phyloP scores from a whole-genome alignment of 2,113 vertebrate species.

The Dipodomys ordii region DNA sequence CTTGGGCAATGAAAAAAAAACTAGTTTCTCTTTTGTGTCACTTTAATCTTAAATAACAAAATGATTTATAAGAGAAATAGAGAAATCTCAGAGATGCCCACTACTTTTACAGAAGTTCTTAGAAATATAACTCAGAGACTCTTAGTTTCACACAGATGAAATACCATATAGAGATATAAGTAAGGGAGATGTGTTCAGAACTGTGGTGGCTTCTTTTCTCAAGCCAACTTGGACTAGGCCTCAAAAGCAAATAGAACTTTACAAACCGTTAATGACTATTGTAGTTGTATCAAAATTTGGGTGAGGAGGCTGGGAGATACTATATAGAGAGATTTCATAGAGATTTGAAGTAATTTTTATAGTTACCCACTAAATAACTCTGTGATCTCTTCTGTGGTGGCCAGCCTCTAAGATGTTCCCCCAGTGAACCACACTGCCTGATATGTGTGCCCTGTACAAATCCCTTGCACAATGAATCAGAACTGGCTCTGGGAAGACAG shows the following conservation, averaged over 20 bases:
- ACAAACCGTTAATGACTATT: neutral
- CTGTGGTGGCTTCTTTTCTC: neutral
- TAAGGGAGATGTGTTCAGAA: neutral
- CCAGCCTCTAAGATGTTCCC: too few relatives aligned
- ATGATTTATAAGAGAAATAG: neutral
- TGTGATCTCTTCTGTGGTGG: too few relatives aligned
- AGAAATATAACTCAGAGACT: conserved; percentile 2
- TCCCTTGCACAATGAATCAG: too few relatives aligned
- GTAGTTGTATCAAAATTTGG: neutral
- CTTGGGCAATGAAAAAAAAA: neutral
- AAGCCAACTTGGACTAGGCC: neutral
- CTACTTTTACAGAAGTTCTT: neutral
- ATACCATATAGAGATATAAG: neutral
- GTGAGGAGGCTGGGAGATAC: neutral
- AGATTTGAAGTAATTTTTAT: too few relatives aligned
- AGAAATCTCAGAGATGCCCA: neutral
- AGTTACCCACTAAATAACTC: too few relatives aligned
- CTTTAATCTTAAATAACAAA: neutral
- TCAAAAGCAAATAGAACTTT: conserved; percentile 8
- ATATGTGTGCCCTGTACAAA: too few relatives aligned
- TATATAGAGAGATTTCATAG: too few relatives aligned
- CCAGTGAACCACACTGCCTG: too few relatives aligned
- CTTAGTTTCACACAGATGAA: neutral
- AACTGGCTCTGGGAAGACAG: too few relatives aligned
- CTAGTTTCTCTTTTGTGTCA: neutral